phyloP scores from a whole-genome alignment of 2,888 invertebrate species.

The Lasioglossum pauxillum region DNA sequence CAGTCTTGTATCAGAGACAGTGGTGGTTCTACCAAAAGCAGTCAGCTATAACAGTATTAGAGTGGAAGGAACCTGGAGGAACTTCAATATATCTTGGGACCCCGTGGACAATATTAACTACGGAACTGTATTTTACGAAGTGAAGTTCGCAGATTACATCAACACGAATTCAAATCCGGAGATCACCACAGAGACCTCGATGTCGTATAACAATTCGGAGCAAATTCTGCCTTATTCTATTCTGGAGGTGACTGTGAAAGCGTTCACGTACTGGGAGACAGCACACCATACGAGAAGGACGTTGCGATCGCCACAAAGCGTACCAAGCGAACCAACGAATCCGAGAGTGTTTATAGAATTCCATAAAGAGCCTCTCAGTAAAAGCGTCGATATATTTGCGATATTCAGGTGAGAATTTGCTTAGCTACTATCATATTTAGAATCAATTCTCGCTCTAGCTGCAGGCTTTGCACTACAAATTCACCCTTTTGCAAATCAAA shows the following conservation, averaged over 20 bases:
- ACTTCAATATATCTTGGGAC: slow-evolving; percentile 94
- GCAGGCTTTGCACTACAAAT: too few species aligned
- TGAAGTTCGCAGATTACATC: slow-evolving; percentile 88
- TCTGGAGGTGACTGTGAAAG: slow-evolving; percentile 90
- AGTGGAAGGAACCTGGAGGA: slow-evolving; percentile 91
- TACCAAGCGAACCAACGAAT: slow-evolving; percentile 90
- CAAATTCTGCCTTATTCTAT: slow-evolving; percentile 89
- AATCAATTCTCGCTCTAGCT: background rate
- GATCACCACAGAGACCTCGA: slow-evolving; percentile 79
- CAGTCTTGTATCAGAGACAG: slow-evolving; percentile 84
- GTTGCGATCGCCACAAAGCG: slow-evolving; percentile 92
- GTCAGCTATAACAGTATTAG: slow-evolving; percentile 89
- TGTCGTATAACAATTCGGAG: slow-evolving; percentile 84
- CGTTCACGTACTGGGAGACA: slow-evolving; percentile 94
- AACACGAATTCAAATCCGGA: slow-evolving; percentile 86
- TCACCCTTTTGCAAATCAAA: too few species aligned
- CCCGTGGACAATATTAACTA: slow-evolving; percentile 91
- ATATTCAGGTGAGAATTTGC: slow-evolving; percentile 76
- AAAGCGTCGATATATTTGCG: slow-evolving; percentile 75
- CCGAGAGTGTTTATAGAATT: slow-evolving; percentile 91
- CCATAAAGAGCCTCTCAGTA: slow-evolving; percentile 81
- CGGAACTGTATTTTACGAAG: slow-evolving; percentile 93
- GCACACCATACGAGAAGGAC: slow-evolving; percentile 87
- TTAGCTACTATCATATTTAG: background rate
- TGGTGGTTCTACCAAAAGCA: slow-evolving; percentile 90